Conservation (phyloP, 2,113 vertebrate species). For the Indicator maculatus region DNA sequence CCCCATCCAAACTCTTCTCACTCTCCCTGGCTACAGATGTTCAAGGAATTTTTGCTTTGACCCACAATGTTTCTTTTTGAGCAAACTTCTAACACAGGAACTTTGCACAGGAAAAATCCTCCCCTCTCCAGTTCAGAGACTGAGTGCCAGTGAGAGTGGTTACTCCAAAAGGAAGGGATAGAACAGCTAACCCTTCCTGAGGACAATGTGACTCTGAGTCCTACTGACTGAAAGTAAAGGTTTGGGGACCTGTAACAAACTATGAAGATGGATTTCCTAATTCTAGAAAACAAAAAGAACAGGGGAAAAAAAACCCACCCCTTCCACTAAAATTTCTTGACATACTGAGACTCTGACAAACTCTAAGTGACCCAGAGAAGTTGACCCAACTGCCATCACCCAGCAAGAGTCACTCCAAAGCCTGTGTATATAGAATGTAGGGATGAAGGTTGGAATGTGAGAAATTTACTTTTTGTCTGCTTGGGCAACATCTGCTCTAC, state of each 20-base stretch:
- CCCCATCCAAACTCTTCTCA: background rate
- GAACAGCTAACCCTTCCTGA: background rate
- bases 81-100: background rate
- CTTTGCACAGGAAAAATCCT: background rate
- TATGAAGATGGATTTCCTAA: background rate
- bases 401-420: background rate
- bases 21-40: background rate
- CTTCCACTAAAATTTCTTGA: background rate
- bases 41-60: background rate
- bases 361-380: background rate
- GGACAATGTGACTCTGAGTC: background rate
- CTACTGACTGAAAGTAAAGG: background rate
- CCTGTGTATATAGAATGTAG: background rate
- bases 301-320: background rate
- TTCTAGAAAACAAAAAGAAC: background rate
- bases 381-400: background rate
- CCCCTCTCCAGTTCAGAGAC: background rate
- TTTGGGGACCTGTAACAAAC: background rate
- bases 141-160: background rate
- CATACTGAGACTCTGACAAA: background rate
- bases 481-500: background rate
- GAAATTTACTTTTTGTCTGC: background rate
- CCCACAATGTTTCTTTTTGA: background rate
- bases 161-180: background rate
- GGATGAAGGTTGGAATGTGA: rapidly evolving